phyloP scores from a whole-genome alignment of 2,888 invertebrate genomes.

The Holacanthella duospinosa region DNA sequence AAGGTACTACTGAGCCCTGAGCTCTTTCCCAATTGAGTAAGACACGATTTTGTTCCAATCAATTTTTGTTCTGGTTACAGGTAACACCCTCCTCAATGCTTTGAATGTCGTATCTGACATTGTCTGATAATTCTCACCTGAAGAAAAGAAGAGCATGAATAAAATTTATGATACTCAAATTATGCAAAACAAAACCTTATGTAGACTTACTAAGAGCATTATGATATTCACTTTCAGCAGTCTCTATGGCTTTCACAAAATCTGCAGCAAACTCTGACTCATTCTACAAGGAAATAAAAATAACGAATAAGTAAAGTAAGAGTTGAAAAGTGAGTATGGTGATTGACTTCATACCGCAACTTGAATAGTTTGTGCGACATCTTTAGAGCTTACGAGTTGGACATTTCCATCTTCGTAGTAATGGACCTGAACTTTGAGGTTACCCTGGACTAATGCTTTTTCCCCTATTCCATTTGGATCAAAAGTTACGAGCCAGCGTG shows the following conservation, averaged over 20 bases:
- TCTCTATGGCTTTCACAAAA: constrained; percentile 75
- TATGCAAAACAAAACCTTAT: not conserved
- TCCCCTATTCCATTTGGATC: constrained; percentile 48
- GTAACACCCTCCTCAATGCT: constrained; percentile 89
- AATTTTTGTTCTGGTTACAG: constrained; percentile 97
- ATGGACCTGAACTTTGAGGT: constrained; percentile 83
- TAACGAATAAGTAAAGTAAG: not conserved
- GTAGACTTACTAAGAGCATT: constrained; percentile 34
- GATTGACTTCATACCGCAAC: constrained; percentile 50
- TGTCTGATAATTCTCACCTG: constrained; percentile 86
- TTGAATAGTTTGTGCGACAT: constrained; percentile 71
- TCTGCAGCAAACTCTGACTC: constrained; percentile 85
- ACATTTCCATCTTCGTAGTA: constrained; percentile 99
- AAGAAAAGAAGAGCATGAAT: too few species aligned
- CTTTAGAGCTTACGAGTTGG: constrained; percentile 94
- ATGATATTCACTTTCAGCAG: constrained; percentile 56
- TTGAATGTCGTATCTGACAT: constrained; percentile 99
- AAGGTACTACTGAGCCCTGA: constrained; percentile 41
- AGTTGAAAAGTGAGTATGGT: not conserved
- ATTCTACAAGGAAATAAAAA: constrained; percentile 42
- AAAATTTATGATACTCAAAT: not conserved
- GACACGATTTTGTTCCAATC: constrained; percentile 99
- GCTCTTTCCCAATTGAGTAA: constrained; percentile 93
- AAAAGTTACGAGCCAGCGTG: constrained; percentile 83
- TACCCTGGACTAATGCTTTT: constrained; percentile 69